Base-by-base conservation (phyloP, 37 sponge, comb jelly and placozoan genomes). In the Beroe forskalii region DNA sequence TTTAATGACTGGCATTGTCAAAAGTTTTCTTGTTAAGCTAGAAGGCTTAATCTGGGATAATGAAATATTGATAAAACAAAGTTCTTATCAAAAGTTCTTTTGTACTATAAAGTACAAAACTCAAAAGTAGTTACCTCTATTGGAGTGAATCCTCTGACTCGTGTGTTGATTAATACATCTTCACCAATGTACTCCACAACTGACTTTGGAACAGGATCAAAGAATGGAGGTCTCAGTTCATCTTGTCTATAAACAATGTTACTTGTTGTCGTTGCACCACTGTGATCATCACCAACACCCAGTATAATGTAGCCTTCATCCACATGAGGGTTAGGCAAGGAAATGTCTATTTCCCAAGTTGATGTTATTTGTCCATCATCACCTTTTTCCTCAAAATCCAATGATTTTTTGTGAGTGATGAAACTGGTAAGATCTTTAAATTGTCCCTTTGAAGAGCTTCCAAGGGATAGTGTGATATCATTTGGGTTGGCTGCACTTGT, bases 121-220 rank as follows among this genome's bases (percentile, higher is more conserved):
- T n/a, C n/a, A n/a, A 48, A 48, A 48, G 12, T 12, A 48, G 55
- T 12, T 48, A 80, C 40, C 86, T 80, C 6, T 3, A 80, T 37
- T 14, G 44, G 55, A 38, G 40, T 41, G 27, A 48, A 44, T 38
- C 86, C 86, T 24, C 55, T 41, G 30, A 80, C 86, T 80, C 86
- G 37, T 12, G 86, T 80, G 1, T 27, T 38, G 38, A 80, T 32
- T 2, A 80, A 3, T 1, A 44, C 27, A n/a, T 80, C 48, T 1
- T 44, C 35, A 14, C 35, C 40, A 3, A 37, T 19, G 4, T 80
- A 41, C 1, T 20, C 17, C 86, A 33, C 40, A 23, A 80, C 40
- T 23, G 28, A 32, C 0, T 24, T 1, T 6, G 86, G 86, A 23
- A 48, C 30, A n/a, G 86, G 86, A 30, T 41, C 55, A 30, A 44